These are phyloP conservation scores for Cuniculus paca DNA, from an alignment of 2,797 vertebrate genomes.

Conservation along the genomic window DNA sequence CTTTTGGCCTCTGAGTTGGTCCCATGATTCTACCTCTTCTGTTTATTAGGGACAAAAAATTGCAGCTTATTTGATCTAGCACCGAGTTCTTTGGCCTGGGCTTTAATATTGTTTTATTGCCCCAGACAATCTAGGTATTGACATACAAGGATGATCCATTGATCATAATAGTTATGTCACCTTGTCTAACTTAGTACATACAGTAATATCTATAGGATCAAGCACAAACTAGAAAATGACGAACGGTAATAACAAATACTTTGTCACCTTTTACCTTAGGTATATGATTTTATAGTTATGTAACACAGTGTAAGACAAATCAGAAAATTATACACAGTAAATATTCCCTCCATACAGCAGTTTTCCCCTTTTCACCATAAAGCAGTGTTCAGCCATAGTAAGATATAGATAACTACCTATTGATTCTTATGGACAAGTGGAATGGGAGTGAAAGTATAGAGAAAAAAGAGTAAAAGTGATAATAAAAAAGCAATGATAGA, in stretches of 20 bases:
- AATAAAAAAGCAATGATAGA: background rate
- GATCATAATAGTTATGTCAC: background rate
- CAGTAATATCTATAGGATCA: background rate
- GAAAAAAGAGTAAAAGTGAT: background rate
- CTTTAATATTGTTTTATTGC: background rate
- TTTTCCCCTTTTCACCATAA: background rate
- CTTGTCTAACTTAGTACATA: background rate
- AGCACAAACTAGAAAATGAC: background rate
- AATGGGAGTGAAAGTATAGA: background rate
- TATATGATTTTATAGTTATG: background rate
- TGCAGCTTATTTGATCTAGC: background rate
- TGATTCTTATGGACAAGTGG: background rate
- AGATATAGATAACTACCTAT: background rate
- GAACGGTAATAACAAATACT: background rate
- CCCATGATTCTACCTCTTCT: background rate
- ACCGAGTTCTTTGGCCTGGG: background rate
- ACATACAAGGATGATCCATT: background rate
- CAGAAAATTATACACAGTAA: background rate
- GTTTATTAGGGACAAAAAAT: background rate
- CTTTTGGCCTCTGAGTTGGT: background rate
- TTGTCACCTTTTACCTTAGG: background rate
- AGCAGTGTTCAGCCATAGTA: background rate
- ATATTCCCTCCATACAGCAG: background rate
- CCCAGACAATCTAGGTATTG: background rate
- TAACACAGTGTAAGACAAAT: background rate